Conservation (phyloP, 2,113 vertebrate genomes). For the Psilopsiagon aymara region DNA sequence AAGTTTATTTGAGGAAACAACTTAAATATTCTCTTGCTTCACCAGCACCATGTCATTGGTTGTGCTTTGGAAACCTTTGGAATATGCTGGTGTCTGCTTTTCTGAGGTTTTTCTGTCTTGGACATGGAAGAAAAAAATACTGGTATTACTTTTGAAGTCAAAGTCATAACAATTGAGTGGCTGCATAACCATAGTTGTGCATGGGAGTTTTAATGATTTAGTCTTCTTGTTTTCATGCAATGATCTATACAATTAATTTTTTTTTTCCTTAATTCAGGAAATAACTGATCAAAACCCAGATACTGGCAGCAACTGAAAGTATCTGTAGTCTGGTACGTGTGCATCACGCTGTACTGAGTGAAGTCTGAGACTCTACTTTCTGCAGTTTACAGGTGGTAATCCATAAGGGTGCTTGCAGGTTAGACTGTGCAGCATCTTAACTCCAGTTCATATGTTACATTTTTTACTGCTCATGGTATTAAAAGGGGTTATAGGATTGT, state of each 20-base stretch:
- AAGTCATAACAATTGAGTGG: background rate
- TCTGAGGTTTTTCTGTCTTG: background rate
- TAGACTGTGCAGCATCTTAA: background rate
- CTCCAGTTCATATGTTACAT: background rate
- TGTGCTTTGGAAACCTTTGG: background rate
- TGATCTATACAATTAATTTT: background rate
- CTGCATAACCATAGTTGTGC: background rate
- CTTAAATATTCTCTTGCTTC: background rate
- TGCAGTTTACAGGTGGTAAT: background rate
- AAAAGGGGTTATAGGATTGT: background rate
- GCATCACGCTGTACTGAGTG: fast-evolving
- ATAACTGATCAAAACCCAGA: background rate
- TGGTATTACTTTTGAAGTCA: background rate
- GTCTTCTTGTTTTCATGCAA: background rate
- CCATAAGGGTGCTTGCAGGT: background rate
- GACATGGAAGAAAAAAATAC: background rate
- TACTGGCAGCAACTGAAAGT: background rate
- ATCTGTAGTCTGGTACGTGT: background rate
- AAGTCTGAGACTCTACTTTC: background rate
- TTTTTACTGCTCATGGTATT: background rate
- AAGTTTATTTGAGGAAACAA: background rate
- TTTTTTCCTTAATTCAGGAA: background rate
- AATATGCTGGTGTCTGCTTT: background rate
- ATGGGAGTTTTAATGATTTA: background rate
- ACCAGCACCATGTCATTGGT: background rate